Evolutionary conservation across 1,140 invertebrate species (phyloP).

Genomic region (Pachyrhynchus sulphureomaculatus): DNA sequence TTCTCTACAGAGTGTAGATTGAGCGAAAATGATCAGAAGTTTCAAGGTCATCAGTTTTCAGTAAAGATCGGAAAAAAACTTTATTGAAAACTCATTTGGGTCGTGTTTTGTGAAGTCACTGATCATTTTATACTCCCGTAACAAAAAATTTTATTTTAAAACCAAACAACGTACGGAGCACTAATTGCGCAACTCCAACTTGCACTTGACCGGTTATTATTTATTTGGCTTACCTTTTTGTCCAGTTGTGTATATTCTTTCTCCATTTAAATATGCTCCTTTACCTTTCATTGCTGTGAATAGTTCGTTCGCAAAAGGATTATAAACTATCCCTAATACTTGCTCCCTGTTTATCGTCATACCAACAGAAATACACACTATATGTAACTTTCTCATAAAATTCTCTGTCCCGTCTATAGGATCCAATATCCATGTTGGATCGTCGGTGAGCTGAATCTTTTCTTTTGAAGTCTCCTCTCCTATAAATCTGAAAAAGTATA

Average conservation of each 20-base stretch:
- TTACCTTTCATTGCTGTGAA: constrained; percentile 70
- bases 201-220: too few species aligned
- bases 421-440: constrained; percentile 89
- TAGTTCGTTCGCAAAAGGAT: constrained; percentile 72
- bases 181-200: too few species aligned
- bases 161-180: too few species aligned
- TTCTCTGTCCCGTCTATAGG: constrained; percentile 76
- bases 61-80: too few species aligned
- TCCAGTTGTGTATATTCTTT: constrained; percentile 55
- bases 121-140: too few species aligned
- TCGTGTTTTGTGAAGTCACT: too few species aligned
- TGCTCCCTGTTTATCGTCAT: constrained; percentile 65
- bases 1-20: too few species aligned
- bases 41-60: too few species aligned
- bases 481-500: constrained; percentile 67
- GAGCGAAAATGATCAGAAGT: too few species aligned
- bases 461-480: constrained; percentile 71
- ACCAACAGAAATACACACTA: constrained; percentile 67
- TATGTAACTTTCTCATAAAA: constrained; percentile 67
- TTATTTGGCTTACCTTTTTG: constrained; percentile 40
- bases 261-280: constrained; percentile 76
- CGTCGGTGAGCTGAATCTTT: constrained; percentile 66
- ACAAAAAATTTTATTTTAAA: too few species aligned
- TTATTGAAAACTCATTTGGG: too few species aligned
- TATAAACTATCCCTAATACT: constrained; percentile 73